These are phyloP conservation scores for Carlito syrichta DNA, from an alignment of 2,113 vertebrate genomes.

Conservation along the genomic window DNA sequence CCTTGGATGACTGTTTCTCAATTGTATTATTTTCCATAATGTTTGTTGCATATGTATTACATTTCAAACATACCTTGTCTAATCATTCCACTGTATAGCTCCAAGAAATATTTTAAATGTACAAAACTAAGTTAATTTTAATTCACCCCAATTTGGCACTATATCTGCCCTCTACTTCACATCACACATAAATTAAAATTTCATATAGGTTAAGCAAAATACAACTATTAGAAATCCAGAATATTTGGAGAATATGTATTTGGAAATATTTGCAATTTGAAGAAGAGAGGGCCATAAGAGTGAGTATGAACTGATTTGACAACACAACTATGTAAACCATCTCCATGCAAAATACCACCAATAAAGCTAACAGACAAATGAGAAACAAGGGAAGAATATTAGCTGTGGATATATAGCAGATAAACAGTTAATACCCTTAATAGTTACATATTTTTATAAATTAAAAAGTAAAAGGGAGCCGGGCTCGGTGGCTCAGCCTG, in stretches of 20 bases:
- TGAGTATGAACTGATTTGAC: neutral
- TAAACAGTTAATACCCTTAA: neutral
- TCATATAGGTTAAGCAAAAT: neutral
- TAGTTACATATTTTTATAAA: slow-evolving; percentile 3
- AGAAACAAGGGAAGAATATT: neutral
- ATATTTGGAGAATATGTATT: neutral
- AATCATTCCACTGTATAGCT: neutral
- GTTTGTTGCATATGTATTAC: neutral
- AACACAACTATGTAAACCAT: neutral
- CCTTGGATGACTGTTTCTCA: neutral
- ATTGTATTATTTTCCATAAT: neutral
- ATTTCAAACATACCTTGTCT: neutral
- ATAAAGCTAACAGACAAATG: neutral
- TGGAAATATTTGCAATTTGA: neutral
- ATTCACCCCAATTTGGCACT: neutral
- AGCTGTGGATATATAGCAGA: neutral
- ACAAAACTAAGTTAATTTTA: slow-evolving; percentile 4
- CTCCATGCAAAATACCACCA: neutral
- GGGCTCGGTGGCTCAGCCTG: too few relatives aligned
- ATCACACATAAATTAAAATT: neutral
- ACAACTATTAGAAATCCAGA: neutral
- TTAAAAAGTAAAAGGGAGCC: neutral
- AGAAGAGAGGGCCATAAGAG: neutral
- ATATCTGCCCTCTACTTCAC: neutral
- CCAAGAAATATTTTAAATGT: neutral